Evolutionary conservation across 2,113 vertebrate species (phyloP).

Genomic region (Engraulis encrasicolus): DNA sequence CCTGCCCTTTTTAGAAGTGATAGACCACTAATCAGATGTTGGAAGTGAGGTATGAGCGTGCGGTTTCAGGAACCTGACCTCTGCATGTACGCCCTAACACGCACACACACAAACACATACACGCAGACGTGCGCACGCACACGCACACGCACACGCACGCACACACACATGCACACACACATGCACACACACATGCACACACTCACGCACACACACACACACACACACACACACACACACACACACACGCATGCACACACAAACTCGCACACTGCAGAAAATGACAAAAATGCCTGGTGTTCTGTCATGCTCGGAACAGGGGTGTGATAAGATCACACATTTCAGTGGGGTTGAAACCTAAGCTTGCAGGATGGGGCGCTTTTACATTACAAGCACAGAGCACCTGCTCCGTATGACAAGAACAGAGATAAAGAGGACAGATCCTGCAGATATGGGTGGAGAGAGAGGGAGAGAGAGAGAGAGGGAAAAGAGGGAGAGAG

Average conservation of each 20-base stretch:
- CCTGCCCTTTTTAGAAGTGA: neutral
- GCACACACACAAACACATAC: constrained; percentile 12
- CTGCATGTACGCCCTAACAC: neutral
- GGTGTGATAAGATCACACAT: constrained; percentile 50
- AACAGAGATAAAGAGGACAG: neutral
- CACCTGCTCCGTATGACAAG: constrained; percentile 63
- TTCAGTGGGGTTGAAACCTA: constrained; percentile 41
- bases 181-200: too few relatives aligned
- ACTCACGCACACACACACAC: neutral
- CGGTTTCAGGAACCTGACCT: neutral
- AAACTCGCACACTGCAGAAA: too few relatives aligned
- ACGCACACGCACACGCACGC: neutral
- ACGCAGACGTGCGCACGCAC: neutral
- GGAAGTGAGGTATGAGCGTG: constrained; percentile 8
- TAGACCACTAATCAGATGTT: neutral
- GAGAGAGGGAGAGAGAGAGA: neutral
- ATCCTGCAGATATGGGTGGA: neutral
- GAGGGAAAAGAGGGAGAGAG: neutral
- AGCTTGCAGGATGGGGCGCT: constrained; percentile 23
- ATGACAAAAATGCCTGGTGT: constrained; percentile 22
- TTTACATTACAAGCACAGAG: constrained; percentile 54
- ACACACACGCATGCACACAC: constrained; percentile 3
- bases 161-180: too few relatives aligned
- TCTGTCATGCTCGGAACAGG: constrained; percentile 40
- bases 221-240: constrained; percentile 35